A percentile compares a stretch with the other conserved stretches of the same genome.
Conservation (phyloP, 2,888 invertebrate species). For the Torymus tubicola region DNA sequence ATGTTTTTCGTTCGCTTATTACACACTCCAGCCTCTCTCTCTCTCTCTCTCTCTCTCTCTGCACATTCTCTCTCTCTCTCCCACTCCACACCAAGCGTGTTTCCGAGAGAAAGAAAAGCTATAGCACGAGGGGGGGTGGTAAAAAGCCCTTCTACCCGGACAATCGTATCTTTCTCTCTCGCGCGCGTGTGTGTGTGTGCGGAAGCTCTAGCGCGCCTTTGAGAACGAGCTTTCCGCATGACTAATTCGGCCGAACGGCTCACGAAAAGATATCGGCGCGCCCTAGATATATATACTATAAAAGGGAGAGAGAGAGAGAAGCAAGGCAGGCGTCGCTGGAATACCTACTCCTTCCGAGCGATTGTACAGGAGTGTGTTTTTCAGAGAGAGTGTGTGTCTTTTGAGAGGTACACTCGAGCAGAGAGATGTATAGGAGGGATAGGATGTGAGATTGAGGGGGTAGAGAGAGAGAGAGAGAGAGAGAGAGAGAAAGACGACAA, state of each 20-base stretch:
- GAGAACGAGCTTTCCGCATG: conserved; percentile 55
- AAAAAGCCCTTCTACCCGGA: background rate
- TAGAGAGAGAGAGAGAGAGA: background rate
- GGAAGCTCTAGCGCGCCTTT: conserved; percentile 27
- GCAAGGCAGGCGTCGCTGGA: conserved; percentile 16
- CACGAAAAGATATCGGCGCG: conserved; percentile 55
- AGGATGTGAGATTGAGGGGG: background rate
- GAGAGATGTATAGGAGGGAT: background rate
- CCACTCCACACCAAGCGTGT: no score
- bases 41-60: no score
- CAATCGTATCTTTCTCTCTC: conserved; percentile 46
- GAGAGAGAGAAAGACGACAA: background rate
- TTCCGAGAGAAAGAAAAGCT: background rate
- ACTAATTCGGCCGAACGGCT: conserved; percentile 47
- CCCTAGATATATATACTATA: conserved; percentile 24
- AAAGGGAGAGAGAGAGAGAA: background rate
- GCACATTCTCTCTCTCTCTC: no score
- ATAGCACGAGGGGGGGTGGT: background rate
- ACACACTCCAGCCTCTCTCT: no score
- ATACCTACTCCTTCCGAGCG: conserved; percentile 31
- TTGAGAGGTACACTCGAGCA: conserved; percentile 10
- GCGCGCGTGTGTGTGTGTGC: no score
- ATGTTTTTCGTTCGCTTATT: no score
- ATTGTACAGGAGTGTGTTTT: conserved; percentile 8
- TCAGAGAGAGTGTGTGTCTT: conserved; percentile 2